Conservation (phyloP, 2,113 vertebrate species). For the Pterocles burchelli region DNA sequence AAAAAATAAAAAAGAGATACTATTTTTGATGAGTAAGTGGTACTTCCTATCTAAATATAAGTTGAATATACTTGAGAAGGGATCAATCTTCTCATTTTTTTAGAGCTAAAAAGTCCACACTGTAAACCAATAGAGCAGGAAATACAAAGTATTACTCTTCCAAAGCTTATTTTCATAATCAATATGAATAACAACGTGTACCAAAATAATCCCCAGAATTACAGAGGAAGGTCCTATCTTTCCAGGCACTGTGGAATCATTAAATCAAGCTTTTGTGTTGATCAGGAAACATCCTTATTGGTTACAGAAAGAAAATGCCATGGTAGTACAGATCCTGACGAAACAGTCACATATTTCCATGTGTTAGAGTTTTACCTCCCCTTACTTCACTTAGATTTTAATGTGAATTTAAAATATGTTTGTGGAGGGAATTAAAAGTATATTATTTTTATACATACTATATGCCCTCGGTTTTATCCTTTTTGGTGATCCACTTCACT, state of each 20-base stretch:
- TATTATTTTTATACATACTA: background rate
- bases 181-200: background rate
- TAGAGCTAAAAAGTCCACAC: rapidly evolving
- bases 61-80: background rate
- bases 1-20: background rate
- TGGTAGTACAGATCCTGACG: background rate
- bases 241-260: background rate
- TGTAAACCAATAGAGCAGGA: background rate
- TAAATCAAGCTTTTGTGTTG: background rate
- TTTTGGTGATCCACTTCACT: background rate
- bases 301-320: background rate
- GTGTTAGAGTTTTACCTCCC: background rate
- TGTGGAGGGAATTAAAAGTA: background rate
- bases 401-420: background rate
- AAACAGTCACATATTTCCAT: background rate
- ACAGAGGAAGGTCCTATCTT: background rate
- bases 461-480: background rate
- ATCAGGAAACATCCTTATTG: background rate
- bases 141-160: background rate
- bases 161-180: background rate
- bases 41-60: background rate
- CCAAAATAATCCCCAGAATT: background rate
- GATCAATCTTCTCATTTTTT: background rate
- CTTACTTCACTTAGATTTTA: background rate
- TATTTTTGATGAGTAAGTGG: background rate